A percentile compares a stretch with the other conserved stretches of the same genome.
phyloP scores from a whole-genome alignment of 2,113 vertebrate genomes.

The Zosterops hypoxanthus region DNA sequence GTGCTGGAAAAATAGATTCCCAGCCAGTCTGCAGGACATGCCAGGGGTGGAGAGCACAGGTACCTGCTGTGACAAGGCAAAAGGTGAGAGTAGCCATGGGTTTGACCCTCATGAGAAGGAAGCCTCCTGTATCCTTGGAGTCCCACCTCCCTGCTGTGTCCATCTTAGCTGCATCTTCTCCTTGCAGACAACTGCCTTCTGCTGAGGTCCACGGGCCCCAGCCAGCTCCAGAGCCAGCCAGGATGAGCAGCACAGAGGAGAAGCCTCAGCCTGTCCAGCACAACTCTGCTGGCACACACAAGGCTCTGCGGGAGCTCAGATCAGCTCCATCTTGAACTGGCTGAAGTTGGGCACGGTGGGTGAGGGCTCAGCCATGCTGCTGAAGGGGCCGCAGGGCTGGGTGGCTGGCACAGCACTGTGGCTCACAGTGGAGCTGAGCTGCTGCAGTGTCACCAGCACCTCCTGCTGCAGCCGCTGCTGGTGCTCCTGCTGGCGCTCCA shows the following conservation, averaged over 20 bases:
- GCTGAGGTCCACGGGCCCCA: neutral
- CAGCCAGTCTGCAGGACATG: neutral
- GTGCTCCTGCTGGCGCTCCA: conserved; percentile 81
- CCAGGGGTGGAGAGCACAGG: neutral
- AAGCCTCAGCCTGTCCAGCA: neutral
- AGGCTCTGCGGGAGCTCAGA: neutral
- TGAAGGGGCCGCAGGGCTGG: conserved; percentile 14
- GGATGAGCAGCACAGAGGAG: neutral
- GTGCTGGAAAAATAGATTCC: neutral
- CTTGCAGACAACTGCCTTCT: neutral
- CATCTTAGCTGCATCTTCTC: neutral
- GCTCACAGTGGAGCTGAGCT: conserved; percentile 67
- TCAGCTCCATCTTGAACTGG: conserved; percentile 68
- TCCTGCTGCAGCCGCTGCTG: conserved; percentile 86
- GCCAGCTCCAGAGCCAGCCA: neutral
- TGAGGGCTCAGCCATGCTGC: conserved; percentile 8
- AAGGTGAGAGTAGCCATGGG: neutral
- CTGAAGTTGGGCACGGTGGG: conserved; percentile 72
- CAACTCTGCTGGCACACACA: neutral
- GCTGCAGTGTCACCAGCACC: conserved; percentile 81
- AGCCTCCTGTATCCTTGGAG: neutral
- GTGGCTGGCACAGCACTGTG: neutral
- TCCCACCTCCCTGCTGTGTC: neutral
- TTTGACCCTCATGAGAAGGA: neutral
- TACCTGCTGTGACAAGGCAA: neutral